A percentile compares a stretch with the other conserved stretches of the same genome.
These are phyloP conservation scores for Actinernus sp. DNA, from an alignment of 92 coral and sea anemone genomes.

Conservation along the genomic window DNA sequence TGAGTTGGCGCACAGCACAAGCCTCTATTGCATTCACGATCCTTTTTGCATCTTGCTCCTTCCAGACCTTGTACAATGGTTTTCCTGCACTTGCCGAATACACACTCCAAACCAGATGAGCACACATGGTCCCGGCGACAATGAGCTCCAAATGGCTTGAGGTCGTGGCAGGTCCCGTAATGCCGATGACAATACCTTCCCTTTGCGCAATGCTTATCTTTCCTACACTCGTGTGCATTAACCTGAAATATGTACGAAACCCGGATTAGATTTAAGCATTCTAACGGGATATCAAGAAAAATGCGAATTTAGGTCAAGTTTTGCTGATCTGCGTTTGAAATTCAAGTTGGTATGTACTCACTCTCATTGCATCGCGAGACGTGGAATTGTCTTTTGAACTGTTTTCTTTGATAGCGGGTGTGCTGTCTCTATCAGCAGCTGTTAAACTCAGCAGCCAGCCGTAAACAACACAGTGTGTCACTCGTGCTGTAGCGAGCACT, in stretches of 20 bases:
- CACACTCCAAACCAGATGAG: conserved; percentile 88
- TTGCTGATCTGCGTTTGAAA: not conserved
- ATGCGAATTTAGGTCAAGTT: too few relatives aligned
- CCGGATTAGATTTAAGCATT: too few relatives aligned
- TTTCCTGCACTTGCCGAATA: conserved; percentile 89
- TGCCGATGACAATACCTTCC: conserved; percentile 90
- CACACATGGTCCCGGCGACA: conserved; percentile 94
- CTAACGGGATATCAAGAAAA: too few relatives aligned
- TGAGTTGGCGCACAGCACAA: conserved; percentile 94
- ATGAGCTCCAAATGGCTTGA: conserved; percentile 67
- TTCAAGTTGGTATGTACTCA: not conserved
- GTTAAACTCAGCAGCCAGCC: conserved; percentile 82
- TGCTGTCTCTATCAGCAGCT: conserved; percentile 45
- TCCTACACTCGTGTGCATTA: conserved; percentile 52
- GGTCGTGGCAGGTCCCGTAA: conserved; percentile 89
- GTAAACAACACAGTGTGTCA: conserved; percentile 79
- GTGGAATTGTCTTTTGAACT: conserved; percentile 2
- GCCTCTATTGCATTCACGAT: conserved; percentile 82
- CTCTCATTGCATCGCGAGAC: conserved; percentile 8
- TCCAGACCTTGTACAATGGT: conserved; percentile 66
- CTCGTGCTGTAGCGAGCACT: conserved; percentile 44
- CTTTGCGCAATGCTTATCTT: conserved; percentile 81
- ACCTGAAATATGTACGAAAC: not conserved
- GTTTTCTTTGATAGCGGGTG: not conserved
- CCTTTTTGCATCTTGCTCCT: conserved; percentile 78